A percentile compares a stretch with the other conserved stretches of the same genome.
phyloP scores from a whole-genome alignment of 1,140 invertebrate species.

The Eumaeus atala region DNA sequence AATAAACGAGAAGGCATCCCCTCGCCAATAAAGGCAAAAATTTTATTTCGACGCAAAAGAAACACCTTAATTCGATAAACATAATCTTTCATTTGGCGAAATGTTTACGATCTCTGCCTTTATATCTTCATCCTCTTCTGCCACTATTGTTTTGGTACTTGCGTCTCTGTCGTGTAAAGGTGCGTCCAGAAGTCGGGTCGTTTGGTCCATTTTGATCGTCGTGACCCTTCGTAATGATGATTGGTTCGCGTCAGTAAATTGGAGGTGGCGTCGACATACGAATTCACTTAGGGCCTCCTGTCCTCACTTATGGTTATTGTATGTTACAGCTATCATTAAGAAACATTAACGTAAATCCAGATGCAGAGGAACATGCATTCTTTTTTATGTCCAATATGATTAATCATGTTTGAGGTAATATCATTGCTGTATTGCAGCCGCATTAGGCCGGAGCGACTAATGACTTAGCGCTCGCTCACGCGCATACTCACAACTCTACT shows the following conservation, averaged over 20 bases:
- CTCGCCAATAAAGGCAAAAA: slow-evolving; percentile 49
- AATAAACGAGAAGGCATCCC: slow-evolving; percentile 43
- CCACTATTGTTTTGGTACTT: slow-evolving; percentile 17
- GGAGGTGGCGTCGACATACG: slow-evolving; percentile 58
- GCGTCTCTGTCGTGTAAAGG: slow-evolving; percentile 38
- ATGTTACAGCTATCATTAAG: slow-evolving; percentile 13
- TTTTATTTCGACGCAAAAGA: slow-evolving; percentile 55
- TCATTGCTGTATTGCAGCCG: no score
- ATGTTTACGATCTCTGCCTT: slow-evolving; percentile 51
- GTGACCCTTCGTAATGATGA: slow-evolving; percentile 61
- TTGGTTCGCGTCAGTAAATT: slow-evolving; percentile 52
- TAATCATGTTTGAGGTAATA: no score
- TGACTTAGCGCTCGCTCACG: no score
- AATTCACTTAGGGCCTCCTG: slow-evolving; percentile 58
- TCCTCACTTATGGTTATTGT: slow-evolving; percentile 28
- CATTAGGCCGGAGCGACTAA: no score
- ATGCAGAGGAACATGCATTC: no score
- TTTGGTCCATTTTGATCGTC: slow-evolving; percentile 47
- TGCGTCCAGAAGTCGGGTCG: slow-evolving; percentile 38
- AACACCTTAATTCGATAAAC: slow-evolving; percentile 69
- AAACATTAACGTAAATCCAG: background rate
- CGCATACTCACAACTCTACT: no score
- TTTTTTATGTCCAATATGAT: background rate
- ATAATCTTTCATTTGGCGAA: slow-evolving; percentile 70
- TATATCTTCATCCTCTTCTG: slow-evolving; percentile 29